phyloP scores from a whole-genome alignment of 2,113 vertebrate species.

The Lontra canadensis region DNA sequence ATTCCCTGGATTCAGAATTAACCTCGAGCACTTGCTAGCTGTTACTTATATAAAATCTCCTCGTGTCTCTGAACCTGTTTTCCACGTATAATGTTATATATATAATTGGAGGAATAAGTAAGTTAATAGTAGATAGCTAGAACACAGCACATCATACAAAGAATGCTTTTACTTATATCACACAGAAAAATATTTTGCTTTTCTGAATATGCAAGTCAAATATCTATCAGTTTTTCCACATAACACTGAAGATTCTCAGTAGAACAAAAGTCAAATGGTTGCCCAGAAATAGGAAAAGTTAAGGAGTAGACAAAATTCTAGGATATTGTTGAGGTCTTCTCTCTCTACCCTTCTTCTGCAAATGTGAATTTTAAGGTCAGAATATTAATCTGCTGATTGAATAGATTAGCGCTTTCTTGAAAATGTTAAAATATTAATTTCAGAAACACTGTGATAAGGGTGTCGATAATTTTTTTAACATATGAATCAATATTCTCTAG shows the following conservation, averaged over 20 bases:
- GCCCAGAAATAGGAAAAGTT: background rate
- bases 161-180: background rate
- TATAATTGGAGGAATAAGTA: background rate
- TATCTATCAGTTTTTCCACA: background rate
- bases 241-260: background rate
- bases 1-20: background rate
- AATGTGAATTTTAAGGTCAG: slow-evolving; percentile 49
- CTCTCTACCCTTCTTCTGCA: background rate
- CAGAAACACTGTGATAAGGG: slow-evolving; percentile 62
- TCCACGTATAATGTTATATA: background rate
- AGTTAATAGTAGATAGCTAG: background rate
- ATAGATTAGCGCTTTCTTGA: slow-evolving; percentile 56
- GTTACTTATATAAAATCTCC: background rate
- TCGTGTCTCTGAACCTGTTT: background rate
- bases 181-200: background rate
- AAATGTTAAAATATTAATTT: slow-evolving; percentile 76
- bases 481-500: slow-evolving; percentile 67
- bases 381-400: slow-evolving; percentile 65
- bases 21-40: background rate
- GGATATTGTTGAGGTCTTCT: background rate
- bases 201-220: background rate
- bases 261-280: background rate
- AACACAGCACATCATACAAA: background rate
- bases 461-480: slow-evolving; percentile 53
- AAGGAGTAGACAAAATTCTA: slow-evolving; percentile 29